phyloP scores from a whole-genome alignment of 2,888 invertebrate species.

The Ariolimax columbianus region DNA sequence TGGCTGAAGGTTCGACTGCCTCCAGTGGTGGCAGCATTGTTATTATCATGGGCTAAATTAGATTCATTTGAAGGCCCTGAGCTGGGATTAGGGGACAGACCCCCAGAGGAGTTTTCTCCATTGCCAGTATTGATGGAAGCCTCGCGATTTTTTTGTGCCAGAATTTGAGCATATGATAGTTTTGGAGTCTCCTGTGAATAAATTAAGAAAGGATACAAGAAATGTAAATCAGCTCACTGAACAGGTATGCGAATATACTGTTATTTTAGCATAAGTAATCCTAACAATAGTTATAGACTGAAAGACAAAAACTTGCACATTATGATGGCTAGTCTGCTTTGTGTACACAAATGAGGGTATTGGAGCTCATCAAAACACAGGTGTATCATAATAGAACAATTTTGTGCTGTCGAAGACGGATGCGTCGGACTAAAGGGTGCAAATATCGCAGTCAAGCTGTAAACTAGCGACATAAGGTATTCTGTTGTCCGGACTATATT shows the following conservation, averaged over 20 bases:
- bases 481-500: too few relatives aligned
- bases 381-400: too few relatives aligned
- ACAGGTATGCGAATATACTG: not conserved
- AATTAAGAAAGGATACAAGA: not conserved
- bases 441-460: too few relatives aligned
- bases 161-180: slow-evolving; percentile 42
- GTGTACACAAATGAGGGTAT: too few relatives aligned
- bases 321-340: too few relatives aligned
- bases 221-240: not conserved
- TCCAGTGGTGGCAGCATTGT: not conserved
- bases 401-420: too few relatives aligned
- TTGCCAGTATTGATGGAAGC: not conserved
- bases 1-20: not conserved
- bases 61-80: slow-evolving; percentile 36
- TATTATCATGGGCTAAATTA: slow-evolving; percentile 8
- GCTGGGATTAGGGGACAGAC: not conserved
- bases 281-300: too few relatives aligned
- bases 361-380: too few relatives aligned
- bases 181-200: slow-evolving; percentile 38
- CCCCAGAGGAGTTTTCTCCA: not conserved
- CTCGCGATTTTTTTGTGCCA: slow-evolving; percentile 39
- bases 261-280: not conserved
- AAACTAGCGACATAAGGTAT: too few relatives aligned
- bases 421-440: too few relatives aligned
- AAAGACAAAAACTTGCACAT: too few relatives aligned